A percentile compares a stretch with the other conserved stretches of the same genome.
Evolutionary conservation across 2,797 vertebrate genomes (phyloP).

Genomic region (Macroramphosus scolopax): DNA sequence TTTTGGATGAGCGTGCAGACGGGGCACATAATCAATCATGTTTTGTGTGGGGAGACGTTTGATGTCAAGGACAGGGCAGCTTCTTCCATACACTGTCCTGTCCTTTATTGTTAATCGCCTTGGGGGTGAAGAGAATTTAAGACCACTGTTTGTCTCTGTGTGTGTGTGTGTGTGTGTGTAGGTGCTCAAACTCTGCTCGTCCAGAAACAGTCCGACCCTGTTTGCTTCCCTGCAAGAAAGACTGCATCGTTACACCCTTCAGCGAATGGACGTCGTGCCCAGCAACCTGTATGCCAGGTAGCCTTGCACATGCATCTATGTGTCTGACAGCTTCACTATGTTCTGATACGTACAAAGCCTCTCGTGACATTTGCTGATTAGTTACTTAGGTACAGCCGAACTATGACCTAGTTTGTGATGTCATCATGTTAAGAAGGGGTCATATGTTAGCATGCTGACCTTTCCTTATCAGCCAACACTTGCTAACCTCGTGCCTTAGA

Average conservation of each 20-base stretch:
- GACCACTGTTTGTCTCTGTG: constrained; percentile 37
- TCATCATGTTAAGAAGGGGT: too few relatives aligned
- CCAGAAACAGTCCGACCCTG: constrained; percentile 82
- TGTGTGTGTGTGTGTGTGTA: constrained; percentile 52
- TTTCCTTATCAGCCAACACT: too few relatives aligned
- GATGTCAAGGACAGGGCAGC: constrained; percentile 60
- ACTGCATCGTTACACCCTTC: constrained; percentile 91
- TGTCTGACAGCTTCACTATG: neutral
- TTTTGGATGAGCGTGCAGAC: constrained; percentile 19
- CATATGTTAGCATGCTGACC: too few relatives aligned
- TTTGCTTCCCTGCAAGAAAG: constrained; percentile 85
- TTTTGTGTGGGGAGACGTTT: constrained; percentile 46
- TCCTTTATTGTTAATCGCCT: constrained; percentile 49
- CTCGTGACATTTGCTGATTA: neutral
- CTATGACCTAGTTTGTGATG: too few relatives aligned
- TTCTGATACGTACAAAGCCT: neutral
- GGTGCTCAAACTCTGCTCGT: constrained; percentile 87
- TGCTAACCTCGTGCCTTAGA: too few relatives aligned
- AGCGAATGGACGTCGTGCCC: constrained; percentile 94
- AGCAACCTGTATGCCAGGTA: constrained; percentile 84
- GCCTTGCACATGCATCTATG: constrained; percentile 9
- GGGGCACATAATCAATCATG: constrained; percentile 63
- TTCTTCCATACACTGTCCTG: constrained; percentile 43
- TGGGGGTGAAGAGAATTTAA: constrained; percentile 31
- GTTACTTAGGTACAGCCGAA: too few relatives aligned